Conservation (phyloP, 2,888 invertebrate genomes). For the Drosophila longiperda region DNA sequence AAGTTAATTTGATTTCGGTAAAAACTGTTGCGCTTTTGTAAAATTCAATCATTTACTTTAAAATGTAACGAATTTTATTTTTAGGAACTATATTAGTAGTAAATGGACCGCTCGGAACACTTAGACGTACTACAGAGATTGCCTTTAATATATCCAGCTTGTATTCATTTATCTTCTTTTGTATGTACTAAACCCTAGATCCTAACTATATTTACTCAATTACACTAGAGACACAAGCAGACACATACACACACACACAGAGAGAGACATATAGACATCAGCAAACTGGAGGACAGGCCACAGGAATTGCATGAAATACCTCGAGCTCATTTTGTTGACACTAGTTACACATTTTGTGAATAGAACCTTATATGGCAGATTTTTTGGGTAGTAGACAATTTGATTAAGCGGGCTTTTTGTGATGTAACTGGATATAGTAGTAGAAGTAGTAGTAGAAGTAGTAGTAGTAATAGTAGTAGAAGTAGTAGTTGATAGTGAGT, state of each 20-base stretch:
- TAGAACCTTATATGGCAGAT: slow-evolving; percentile 43
- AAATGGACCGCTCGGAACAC: not conserved
- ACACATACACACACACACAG: slow-evolving; percentile 8
- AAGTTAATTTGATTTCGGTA: no score
- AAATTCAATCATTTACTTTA: no score
- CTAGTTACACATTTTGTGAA: slow-evolving; percentile 28
- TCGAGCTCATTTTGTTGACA: slow-evolving; percentile 48
- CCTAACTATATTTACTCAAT: not conserved
- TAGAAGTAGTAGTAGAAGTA: slow-evolving; percentile 17
- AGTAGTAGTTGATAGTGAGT: slow-evolving; percentile 31
- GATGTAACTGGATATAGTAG: slow-evolving; percentile 34
- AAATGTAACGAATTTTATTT: not conserved
- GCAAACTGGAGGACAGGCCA: slow-evolving; percentile 42
- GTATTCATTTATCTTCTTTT: slow-evolving; percentile 29
- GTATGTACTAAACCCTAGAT: not conserved
- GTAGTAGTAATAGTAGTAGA: slow-evolving; percentile 9
- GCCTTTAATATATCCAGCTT: slow-evolving; percentile 48
- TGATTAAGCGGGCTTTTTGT: slow-evolving; percentile 24
- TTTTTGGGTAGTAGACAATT: slow-evolving; percentile 28
- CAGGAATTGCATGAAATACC: slow-evolving; percentile 61
- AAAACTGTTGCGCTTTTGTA: no score
- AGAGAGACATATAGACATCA: slow-evolving; percentile 27
- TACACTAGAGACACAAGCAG: slow-evolving; percentile 3
- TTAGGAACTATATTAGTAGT: not conserved
- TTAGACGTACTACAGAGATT: slow-evolving; percentile 59